Evolutionary conservation across 2,888 invertebrate genomes (phyloP), one percentile per base, ranked within the genome.

Genomic region (Orchestes rusci): DNA sequence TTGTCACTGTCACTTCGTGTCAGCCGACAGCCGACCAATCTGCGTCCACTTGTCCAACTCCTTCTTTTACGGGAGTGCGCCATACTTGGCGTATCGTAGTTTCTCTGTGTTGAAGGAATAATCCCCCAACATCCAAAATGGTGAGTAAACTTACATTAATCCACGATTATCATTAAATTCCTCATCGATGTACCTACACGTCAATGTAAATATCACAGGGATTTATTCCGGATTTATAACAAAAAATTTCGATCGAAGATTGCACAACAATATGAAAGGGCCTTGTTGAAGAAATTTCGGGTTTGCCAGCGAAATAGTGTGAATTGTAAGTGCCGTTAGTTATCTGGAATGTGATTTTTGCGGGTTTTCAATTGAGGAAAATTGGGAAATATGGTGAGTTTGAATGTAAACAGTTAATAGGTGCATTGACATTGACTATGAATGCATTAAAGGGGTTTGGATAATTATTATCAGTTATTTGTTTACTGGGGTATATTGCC

Each of bases 91-190:
- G 84, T 82, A 83, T 81, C 79, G 80, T 79, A 73, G 77, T 79
- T 76, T 79, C 75, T 75, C 72, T 73, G 72, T 75, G 74, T 75
- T 73, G 72, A 71, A 51, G 48, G 72, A 69, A 73, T 76, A 81
- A 88, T 88, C 87, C 70, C 70, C 74, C 77, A 82, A 79, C 86
- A 84, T 84, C 84, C 80, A 83, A 79, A 67, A 84, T 84, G 84
- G 84, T 83, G 73, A 73, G 83, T 76, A 72, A 17, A 7, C 23
- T 38, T 19, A 20, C 15, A 36, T 7, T 20, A 27, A 37, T 44
- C 34, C 48, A 29, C 30, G 32, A 16, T 38, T 30, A 19, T 15
- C 34, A 37, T 13, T 10, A 15, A n/a, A 8, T 30, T 31, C 12
- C 4, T 1, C 5, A 15, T 20, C 2, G 10, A 20, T 10, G n/a